Conservation (phyloP, 2,113 vertebrate species). For the Zingel zingel region DNA sequence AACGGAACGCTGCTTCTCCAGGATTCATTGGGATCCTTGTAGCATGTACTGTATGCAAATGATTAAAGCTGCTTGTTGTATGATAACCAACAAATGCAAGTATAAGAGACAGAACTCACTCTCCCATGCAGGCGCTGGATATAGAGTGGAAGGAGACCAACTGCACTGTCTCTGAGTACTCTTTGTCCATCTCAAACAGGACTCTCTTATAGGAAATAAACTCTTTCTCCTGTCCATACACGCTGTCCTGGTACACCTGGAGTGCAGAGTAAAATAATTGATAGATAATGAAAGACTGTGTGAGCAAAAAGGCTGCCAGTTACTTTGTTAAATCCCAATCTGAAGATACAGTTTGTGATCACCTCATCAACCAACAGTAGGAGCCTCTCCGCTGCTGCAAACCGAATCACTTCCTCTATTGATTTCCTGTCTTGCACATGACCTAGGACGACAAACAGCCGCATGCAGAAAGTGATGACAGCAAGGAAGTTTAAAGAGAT, state of each 20-base stretch:
- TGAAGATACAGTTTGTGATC: constrained; percentile 22
- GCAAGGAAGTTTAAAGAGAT: background rate
- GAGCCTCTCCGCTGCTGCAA: constrained; percentile 87
- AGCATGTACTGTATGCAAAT: no score
- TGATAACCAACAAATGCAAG: background rate
- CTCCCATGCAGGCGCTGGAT: constrained; percentile 73
- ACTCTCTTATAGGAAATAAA: constrained; percentile 84
- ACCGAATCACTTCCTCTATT: constrained; percentile 88
- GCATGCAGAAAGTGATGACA: background rate
- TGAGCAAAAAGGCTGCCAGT: background rate
- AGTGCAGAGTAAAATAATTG: background rate
- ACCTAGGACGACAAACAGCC: constrained; percentile 34
- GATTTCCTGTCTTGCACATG: constrained; percentile 84
- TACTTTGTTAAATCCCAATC: background rate
- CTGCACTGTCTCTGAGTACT: constrained; percentile 65
- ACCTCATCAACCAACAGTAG: constrained; percentile 84
- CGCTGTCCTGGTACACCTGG: constrained; percentile 82
- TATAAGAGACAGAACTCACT: constrained; percentile 70
- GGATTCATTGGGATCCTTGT: no score
- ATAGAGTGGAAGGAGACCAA: constrained; percentile 81
- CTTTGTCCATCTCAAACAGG: constrained; percentile 77
- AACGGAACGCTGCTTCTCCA: no score
- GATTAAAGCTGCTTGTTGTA: no score
- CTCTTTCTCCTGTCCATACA: constrained; percentile 53
- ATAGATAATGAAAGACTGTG: background rate